These are phyloP conservation scores for Oreochromis niloticus DNA, from an alignment of 2,113 vertebrate genomes.

Conservation along the genomic window DNA sequence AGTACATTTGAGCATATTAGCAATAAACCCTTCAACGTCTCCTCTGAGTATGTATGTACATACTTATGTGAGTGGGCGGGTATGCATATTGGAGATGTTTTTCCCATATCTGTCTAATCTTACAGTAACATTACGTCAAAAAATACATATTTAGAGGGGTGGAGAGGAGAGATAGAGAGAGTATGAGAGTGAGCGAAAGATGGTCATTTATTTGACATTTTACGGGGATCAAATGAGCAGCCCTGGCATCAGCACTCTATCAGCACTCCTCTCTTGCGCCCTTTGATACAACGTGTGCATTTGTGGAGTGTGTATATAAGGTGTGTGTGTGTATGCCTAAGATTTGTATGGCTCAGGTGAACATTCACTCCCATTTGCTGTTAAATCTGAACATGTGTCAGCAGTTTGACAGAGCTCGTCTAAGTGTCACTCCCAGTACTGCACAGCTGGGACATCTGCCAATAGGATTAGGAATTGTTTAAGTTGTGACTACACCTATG, in stretches of 20 bases:
- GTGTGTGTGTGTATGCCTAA: not conserved
- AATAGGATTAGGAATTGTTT: conserved; percentile 16
- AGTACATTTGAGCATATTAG: not conserved
- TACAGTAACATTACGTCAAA: conserved; percentile 49
- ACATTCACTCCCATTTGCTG: conserved; percentile 12
- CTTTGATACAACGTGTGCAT: conserved; percentile 33
- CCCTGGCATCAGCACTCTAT: conserved; percentile 50
- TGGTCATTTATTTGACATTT: not conserved
- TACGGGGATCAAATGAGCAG: conserved; percentile 29
- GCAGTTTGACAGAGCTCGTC: conserved; percentile 45
- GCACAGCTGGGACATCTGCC: conserved; percentile 16
- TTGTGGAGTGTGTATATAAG: not conserved
- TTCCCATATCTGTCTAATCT: conserved; percentile 43
- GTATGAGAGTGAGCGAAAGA: not conserved
- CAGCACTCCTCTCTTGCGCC: conserved; percentile 37
- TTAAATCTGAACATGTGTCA: conserved; percentile 57
- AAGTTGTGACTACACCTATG: not conserved
- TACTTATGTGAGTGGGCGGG: not conserved
- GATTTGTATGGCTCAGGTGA: conserved; percentile 50
- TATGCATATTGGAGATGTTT: conserved; percentile 5
- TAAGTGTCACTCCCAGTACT: conserved; percentile 7
- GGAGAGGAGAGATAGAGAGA: not conserved
- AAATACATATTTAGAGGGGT: not conserved
- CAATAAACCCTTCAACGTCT: conserved; percentile 3
- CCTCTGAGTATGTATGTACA: not conserved